Base-by-base conservation (phyloP, 2,113 vertebrate species). In the Scartelaos histophorus region DNA sequence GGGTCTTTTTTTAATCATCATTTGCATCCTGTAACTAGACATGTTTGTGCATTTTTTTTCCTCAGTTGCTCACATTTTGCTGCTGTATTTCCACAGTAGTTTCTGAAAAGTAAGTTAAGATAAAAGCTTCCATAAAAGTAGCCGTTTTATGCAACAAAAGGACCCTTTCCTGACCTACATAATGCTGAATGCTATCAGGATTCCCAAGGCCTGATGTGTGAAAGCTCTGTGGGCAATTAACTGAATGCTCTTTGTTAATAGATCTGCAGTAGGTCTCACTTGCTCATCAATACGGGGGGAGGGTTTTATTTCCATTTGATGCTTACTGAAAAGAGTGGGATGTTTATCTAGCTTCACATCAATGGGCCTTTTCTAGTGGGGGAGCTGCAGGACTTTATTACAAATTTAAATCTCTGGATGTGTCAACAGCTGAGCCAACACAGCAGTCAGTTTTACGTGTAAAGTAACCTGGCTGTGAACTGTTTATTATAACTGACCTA, bases 271-370 rank as follows among this genome's bases (percentile, higher is more conserved):
- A 73, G 87, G 87, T 91, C 87, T 89, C 85, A 85, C 78, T 90
- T 78, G 86, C 85, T 90, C 90, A 90, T 92, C 92, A 91, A 91
- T 88, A 89, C 88, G 85, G 90, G 92, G 90, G 82, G 68, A 66
- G 88, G 80, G 83, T 86, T 90, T 91, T 90, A 92, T 91, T 92
- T 91, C 80, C 81, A 91, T 85, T 80, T 79, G 83, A 84, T 91
- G 88, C 83, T 82, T 91, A 88, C 83, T 92, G 84, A 84, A 89
- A 87, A 79, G 82, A 75, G 81, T 46, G 83, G 83, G 85, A 89
- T 90, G 90, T 90, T 91, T 90, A 88, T 92, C 88, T 90, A 77
- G 76, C 83, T 86, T 85, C 80, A 74, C 82, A 64, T 87, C 86
- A 88, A 80, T 88, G 76, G 80, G 72, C 67, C 80, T 68, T 58